Base-by-base conservation (phyloP, 2,797 vertebrate genomes). In the Thamnophis elegans region DNA sequence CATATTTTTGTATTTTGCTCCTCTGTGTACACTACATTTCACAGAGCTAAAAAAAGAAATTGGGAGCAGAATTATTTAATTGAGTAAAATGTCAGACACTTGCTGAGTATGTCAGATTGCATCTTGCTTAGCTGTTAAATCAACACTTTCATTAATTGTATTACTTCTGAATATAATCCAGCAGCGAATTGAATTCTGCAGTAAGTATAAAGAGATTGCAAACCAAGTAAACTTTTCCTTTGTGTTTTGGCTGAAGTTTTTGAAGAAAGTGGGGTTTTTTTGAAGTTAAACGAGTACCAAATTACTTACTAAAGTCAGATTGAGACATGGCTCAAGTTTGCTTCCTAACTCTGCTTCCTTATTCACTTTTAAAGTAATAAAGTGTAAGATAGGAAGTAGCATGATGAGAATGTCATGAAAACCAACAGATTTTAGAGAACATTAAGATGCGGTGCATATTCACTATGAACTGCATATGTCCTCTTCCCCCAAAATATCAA, bases 61-160 rank as follows among this genome's bases (percentile, higher is more conserved):
- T 58, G 55, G 55, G 18, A 42, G 12, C 36, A 59, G 87, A 88
- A 59, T 88, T 88, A 88, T 88, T 88, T 20, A 59, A 59, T 88
- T 88, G 22, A 88, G 36, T 42, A 88, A 42, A 88, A 58, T 59
- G 87, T 42, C 87, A 88, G 55, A 42, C 32, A 59, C 55, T 88
- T 36, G 32, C 55, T 87, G 86, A 55, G 85, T 87, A 10, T 87
- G 26, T 56, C 85, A 87, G 85, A 87, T 87, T 87, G 18, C 54
- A 87, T 87, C 85, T n/a, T 87, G 85, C 73, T 82, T 58, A 88
- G 87, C 18, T 88, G 87, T 88, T 88, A 55, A 88, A 32, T 88
- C 87, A 86, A 86, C 85, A 82, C 73, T 47, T 82, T 25, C 73
- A 47, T 82, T 89, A 60, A 89, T 62, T 60, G 58, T 87, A 89